Evolutionary conservation across 2,113 vertebrate species (phyloP).

Genomic region (Rhegmatorhina hoffmannsi): DNA sequence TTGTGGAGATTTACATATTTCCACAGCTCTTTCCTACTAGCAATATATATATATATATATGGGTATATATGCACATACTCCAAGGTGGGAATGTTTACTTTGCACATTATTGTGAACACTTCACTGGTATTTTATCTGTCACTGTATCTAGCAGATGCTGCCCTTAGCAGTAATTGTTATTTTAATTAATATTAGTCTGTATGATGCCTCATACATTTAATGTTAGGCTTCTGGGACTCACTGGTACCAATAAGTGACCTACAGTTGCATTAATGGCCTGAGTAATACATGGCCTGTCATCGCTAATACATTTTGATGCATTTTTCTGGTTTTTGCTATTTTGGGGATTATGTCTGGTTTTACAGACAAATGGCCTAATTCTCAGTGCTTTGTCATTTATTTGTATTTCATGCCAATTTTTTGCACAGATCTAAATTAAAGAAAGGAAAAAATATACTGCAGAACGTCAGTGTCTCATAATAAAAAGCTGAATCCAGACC

Average conservation of each 20-base stretch:
- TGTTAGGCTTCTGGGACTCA: conserved; percentile 24
- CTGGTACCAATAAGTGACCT: neutral
- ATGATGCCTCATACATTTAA: neutral
- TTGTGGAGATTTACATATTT: neutral
- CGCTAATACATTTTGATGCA: conserved; percentile 28
- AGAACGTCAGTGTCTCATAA: conserved; percentile 15
- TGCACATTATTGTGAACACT: neutral
- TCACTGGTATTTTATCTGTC: neutral
- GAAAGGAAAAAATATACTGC: conserved; percentile 5
- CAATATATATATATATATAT: neutral
- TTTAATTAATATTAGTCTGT: conserved; percentile 31
- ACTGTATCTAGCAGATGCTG: neutral
- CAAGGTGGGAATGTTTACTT: neutral
- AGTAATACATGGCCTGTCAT: conserved; percentile 37
- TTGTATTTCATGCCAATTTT: conserved; percentile 35
- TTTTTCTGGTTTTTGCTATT: conserved; percentile 60
- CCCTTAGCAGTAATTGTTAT: conserved; percentile 7
- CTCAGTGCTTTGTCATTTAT: conserved; percentile 36
- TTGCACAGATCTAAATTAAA: conserved; percentile 25
- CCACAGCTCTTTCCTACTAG: neutral
- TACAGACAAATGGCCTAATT: conserved; percentile 53
- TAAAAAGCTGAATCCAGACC: conserved; percentile 22
- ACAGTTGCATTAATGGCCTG: conserved; percentile 20
- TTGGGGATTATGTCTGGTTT: conserved; percentile 38
- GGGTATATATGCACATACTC: neutral